Evolutionary conservation across 2,888 invertebrate species (phyloP).

Genomic region (Drosophila colorata): DNA sequence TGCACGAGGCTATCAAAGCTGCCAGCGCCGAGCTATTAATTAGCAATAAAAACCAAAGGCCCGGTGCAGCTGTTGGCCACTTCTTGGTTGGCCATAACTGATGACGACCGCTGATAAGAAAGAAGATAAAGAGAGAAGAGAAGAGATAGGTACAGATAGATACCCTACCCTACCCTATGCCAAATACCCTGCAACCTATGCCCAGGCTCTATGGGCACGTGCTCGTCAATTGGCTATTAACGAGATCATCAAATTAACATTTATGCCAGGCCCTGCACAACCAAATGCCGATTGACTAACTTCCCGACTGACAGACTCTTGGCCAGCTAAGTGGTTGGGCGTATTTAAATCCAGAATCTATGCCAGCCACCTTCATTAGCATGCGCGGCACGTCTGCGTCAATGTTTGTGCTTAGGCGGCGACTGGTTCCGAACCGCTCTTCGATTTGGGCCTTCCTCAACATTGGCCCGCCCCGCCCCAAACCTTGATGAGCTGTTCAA

Average conservation of each 20-base stretch:
- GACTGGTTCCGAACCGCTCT: conserved; percentile 13
- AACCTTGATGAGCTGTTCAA: conserved; percentile 28
- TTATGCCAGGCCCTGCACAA: conserved; percentile 20
- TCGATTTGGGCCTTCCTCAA: conserved; percentile 18
- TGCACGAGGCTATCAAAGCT: conserved; percentile 36
- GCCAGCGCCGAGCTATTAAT: conserved; percentile 34
- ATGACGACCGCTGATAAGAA: conserved; percentile 11
- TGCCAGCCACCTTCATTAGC: conserved; percentile 43
- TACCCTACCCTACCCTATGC: background rate
- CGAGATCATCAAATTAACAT: conserved; percentile 71
- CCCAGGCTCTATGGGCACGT: conserved; percentile 39
- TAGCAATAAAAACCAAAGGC: conserved; percentile 38
- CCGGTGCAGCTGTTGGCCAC: conserved; percentile 10
- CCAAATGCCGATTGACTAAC: conserved; percentile 24
- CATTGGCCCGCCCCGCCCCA: background rate
- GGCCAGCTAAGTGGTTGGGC: conserved; percentile 25
- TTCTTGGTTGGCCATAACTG: conserved; percentile 18
- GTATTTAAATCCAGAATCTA: conserved; percentile 53
- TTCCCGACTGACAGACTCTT: background rate
- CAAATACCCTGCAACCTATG: background rate
- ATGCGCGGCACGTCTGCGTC: conserved; percentile 61
- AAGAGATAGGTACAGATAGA: conserved; percentile 10
- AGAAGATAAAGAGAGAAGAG: background rate
- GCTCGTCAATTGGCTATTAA: conserved; percentile 62
- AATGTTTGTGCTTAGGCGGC: conserved; percentile 39